Conservation (phyloP, 2,113 vertebrate species). For the Daubentonia madagascariensis region DNA sequence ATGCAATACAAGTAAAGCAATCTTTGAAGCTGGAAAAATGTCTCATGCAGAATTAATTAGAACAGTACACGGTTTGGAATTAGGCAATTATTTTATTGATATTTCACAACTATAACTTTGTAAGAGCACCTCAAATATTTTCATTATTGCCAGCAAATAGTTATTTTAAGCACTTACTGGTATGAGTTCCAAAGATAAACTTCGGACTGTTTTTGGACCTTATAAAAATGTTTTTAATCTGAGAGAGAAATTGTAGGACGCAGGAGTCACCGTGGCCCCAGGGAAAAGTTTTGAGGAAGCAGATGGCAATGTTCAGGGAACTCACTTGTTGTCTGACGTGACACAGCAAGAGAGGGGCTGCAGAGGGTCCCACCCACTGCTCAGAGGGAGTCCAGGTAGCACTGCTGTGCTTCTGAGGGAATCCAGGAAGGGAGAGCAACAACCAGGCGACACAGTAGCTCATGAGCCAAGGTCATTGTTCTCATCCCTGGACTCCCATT, state of each 20-base stretch:
- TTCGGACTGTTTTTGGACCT: neutral
- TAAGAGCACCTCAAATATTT: conserved; percentile 73
- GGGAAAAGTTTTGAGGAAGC: neutral
- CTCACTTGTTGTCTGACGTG: neutral
- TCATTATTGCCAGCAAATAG: conserved; percentile 69
- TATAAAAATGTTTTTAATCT: conserved; percentile 19
- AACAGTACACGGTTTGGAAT: conserved; percentile 67
- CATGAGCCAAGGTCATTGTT: neutral
- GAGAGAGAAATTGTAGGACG: neutral
- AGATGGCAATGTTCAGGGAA: neutral
- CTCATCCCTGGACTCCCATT: neutral
- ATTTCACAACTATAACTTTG: conserved; percentile 74
- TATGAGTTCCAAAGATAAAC: conserved; percentile 49
- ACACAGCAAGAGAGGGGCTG: too few relatives aligned
- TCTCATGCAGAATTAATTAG: conserved; percentile 78
- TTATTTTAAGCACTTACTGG: conserved; percentile 62
- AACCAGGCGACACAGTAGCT: neutral
- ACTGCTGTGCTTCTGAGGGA: neutral
- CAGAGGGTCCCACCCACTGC: neutral
- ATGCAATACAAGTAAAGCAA: conserved; percentile 78
- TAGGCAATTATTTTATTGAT: conserved; percentile 80
- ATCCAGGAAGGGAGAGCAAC: neutral
- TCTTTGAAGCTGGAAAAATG: conserved; percentile 78
- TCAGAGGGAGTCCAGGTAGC: too few relatives aligned
- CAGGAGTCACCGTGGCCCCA: neutral